Conservation (phyloP, 2,113 vertebrate genomes). For the Aldabrachelys gigantea region DNA sequence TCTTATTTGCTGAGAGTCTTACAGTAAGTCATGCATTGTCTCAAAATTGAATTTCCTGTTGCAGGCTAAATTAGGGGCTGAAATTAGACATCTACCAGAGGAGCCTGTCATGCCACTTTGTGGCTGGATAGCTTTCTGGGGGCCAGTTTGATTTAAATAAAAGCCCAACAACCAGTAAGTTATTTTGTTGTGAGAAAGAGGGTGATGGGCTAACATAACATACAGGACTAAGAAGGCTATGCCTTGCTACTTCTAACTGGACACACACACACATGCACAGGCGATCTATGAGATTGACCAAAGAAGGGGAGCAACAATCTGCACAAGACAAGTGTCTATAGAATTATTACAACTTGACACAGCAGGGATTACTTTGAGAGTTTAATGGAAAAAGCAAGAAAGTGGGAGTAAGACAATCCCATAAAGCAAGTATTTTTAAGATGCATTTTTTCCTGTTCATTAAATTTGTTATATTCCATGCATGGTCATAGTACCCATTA, state of each 20-base stretch:
- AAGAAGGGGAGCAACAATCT: neutral
- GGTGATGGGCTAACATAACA: neutral
- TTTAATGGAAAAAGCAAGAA: neutral
- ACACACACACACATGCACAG: neutral
- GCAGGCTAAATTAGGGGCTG: neutral
- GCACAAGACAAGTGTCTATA: neutral
- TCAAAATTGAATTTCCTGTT: neutral
- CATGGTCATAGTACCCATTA: neutral
- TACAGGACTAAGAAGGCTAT: neutral
- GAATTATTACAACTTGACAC: neutral
- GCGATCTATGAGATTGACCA: neutral
- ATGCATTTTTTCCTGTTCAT: neutral
- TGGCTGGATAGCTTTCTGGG: neutral
- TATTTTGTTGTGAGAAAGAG: neutral
- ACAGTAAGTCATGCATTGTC: neutral
- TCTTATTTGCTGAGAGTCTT: slow-evolving; percentile 6
- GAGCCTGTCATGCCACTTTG: neutral
- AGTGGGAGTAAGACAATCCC: neutral
- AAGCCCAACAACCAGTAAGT: neutral
- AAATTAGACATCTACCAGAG: neutral
- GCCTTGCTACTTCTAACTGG: neutral
- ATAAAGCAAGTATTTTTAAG: neutral
- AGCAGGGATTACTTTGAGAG: neutral
- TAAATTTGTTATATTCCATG: neutral
- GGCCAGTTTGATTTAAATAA: neutral